Base-by-base conservation (phyloP, 1,140 invertebrate species). In the Platorchestia sp. region DNA sequence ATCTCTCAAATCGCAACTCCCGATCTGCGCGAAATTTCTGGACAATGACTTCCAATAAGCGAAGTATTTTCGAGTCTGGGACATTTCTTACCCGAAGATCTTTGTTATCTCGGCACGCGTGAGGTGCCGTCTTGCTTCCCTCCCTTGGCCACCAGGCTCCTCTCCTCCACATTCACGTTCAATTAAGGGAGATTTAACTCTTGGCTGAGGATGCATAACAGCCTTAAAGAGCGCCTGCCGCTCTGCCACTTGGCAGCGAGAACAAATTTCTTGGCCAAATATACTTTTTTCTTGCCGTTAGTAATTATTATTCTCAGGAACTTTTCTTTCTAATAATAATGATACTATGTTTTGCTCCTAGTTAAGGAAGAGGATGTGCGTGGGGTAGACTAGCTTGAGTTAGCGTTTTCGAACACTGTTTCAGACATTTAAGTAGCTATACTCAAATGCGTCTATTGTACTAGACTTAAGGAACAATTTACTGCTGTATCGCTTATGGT, bases 131-230 rank as follows among this genome's bases (percentile, higher is more conserved):
- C 59, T 10, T 75, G 59, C 59, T 75, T 3, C 36, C 14, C 59
- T 36, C 59, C 59, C 59, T 19, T 27, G 36, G 1, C 27, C 19
- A 6, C 47, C 47, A 51, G 7, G 19, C 27, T 27, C 27, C 59
- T 22, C 59, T 75, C 59, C 27, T 3, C 59, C 59, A 36, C 59
- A 75, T 75, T 75, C 59, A 75, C 10, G 59, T 75, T 75, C 59
- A 75, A 75, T 75, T 75, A 75, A 75, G 59, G 59, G 59, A 75
- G 59, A 75, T 75, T 75, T 75, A 75, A 75, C 59, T 75, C 59
- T 75, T 75, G 59, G 59, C 59, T 75, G 59, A 75, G 59, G 59
- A 75, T 75, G 59, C 59, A 75, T 75, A 75, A 75, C 59, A 75
- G 59, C 59, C 59, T 75, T 75, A 36, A 75, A 27, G 59, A 75